Conservation (phyloP, 1,140 invertebrate species). For the Oscheius sp. region DNA sequence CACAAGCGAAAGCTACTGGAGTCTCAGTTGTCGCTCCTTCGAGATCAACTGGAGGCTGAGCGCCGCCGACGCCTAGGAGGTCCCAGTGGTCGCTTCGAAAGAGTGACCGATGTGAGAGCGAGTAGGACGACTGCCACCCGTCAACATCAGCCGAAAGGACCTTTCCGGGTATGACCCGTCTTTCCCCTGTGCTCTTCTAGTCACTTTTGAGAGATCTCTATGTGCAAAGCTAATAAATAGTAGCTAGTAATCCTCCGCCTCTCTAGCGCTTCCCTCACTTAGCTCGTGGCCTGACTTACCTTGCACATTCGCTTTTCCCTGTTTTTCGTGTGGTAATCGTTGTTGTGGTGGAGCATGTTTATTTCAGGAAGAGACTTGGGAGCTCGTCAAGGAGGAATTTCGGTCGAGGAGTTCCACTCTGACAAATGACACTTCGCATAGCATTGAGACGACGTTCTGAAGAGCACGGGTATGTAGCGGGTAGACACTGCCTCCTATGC, state of each 20-base stretch:
- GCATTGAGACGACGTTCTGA: neutral
- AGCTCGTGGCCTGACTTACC: neutral
- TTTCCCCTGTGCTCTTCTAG: neutral
- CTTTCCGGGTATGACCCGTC: constrained; percentile 8
- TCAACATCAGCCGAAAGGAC: neutral
- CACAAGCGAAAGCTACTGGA: constrained; percentile 27
- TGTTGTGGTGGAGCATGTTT: neutral
- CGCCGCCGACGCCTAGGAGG: neutral
- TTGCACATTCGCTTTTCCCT: neutral
- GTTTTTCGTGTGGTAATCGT: neutral
- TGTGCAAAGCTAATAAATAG: neutral
- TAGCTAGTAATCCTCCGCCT: too few relatives aligned
- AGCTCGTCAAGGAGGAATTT: neutral
- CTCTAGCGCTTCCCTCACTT: too few relatives aligned
- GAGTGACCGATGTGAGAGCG: neutral
- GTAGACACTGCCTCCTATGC: too few relatives aligned
- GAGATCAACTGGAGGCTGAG: constrained; percentile 36
- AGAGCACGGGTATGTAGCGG: neutral
- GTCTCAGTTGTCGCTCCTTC: constrained; percentile 23
- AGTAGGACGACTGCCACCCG: constrained; percentile 1
- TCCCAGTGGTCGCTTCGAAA: neutral
- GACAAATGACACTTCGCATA: neutral
- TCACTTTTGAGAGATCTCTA: neutral
- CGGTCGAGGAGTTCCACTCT: neutral
- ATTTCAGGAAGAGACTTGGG: constrained; percentile 13